Evolutionary conservation across 2,113 vertebrate genomes (phyloP).

Genomic region (Vidua chalybeata): DNA sequence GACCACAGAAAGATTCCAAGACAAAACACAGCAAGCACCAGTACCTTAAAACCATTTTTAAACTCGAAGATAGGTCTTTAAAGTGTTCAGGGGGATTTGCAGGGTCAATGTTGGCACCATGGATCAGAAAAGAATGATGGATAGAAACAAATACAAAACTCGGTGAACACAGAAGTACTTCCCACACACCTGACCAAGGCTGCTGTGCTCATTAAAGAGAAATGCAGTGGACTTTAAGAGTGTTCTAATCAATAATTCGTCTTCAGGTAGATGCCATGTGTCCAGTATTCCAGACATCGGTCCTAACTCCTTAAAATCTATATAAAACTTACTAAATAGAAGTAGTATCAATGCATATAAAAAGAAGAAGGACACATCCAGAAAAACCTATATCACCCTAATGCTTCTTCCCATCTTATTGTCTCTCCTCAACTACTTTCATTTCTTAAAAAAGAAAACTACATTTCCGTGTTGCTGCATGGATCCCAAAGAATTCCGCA

Average conservation of each 20-base stretch:
- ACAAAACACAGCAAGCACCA: background rate
- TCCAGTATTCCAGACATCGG: background rate
- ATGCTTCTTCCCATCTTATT: background rate
- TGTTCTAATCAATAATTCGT: background rate
- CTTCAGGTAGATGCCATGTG: background rate
- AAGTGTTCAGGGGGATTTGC: background rate
- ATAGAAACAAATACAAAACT: background rate
- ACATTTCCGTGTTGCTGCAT: background rate
- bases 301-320: background rate
- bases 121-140: background rate
- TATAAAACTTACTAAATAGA: background rate
- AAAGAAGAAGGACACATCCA: background rate
- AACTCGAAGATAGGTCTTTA: fast-evolving
- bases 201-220: background rate
- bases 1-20: background rate
- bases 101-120: background rate
- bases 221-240: background rate
- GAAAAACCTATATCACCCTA: background rate
- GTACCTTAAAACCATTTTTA: background rate
- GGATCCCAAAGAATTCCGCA: background rate
- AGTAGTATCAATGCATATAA: background rate
- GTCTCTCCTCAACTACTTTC: background rate
- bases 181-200: background rate
- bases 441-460: background rate
- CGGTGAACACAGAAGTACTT: background rate